phyloP scores from a whole-genome alignment of 2,797 vertebrate species.

The Tachyglossus aculeatus region DNA sequence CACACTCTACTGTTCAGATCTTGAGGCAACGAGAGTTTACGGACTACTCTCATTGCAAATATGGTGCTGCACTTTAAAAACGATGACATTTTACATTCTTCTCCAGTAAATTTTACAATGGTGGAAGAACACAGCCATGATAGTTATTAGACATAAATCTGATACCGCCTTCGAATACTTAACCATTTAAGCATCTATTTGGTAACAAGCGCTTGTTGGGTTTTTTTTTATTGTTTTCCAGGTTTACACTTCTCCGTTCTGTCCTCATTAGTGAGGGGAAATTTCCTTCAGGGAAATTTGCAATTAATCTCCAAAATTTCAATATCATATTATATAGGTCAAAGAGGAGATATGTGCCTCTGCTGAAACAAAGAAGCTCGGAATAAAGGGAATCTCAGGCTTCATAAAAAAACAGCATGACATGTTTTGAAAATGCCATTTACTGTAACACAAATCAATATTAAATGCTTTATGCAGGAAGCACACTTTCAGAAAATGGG shows the following conservation, averaged over 20 bases:
- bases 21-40: slow-evolving; percentile 44
- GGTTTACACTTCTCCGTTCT: background rate
- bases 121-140: background rate
- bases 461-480: slow-evolving; percentile 81
- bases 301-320: slow-evolving; percentile 59
- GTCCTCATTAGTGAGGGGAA: background rate
- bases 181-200: slow-evolving; percentile 18
- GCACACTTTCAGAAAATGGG: slow-evolving; percentile 74
- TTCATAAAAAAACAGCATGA: slow-evolving; percentile 74
- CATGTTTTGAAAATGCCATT: slow-evolving; percentile 73
- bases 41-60: slow-evolving; percentile 39
- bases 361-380: slow-evolving; percentile 63
- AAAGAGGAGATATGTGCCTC: slow-evolving; percentile 60
- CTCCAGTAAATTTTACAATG: slow-evolving; percentile 9
- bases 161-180: slow-evolving; percentile 21
- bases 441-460: slow-evolving; percentile 79
- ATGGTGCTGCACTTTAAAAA: slow-evolving; percentile 23
- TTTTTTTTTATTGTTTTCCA: slow-evolving; percentile 14
- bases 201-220: slow-evolving; percentile 10
- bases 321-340: slow-evolving; percentile 61
- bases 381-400: slow-evolving; percentile 70
- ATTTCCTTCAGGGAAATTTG: slow-evolving; percentile 45
- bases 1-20: slow-evolving; percentile 35
- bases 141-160: background rate
- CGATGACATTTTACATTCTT: background rate